Evolutionary conservation across 2,113 vertebrate genomes (phyloP), one percentile per base, ranked within the genome.

Genomic region (Prochilodus magdalenae): DNA sequence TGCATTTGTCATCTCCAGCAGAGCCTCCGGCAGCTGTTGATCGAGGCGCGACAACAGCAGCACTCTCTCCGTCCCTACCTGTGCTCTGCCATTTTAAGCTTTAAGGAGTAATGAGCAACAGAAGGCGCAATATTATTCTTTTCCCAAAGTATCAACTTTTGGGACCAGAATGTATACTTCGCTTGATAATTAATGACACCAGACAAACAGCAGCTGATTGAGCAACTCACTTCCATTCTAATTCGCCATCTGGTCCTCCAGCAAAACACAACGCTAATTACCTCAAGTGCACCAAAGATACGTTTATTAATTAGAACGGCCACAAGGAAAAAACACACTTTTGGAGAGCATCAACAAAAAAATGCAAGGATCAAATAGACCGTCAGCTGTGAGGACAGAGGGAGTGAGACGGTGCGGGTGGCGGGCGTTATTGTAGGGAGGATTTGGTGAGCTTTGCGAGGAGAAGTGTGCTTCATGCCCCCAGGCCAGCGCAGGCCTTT

Each of bases 51-150:
- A 93, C 89, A 92, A 91, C 84, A 81, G 53, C 89, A 80, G 40
- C 89, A 8, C 86, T 90, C 87, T 86, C 90, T 88, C 88, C 79
- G 87, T 90, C 75, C 75, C 73, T 69, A 75, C 81, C 86, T 40
- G 84, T 89, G 82, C 87, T 90, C 88, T 86, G 91, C 90, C 91
- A 87, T 84, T 92, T 91, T 88, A 85, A 85, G 90, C 82, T 90
- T 88, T 93, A 90, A 93, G 93, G 91, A 93, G 89, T 94, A 92
- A 94, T 94, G 93, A 94, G 93, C 87, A 93, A 94, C 94, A 94
- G 93, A 94, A 91, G 93, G 93, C 73, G 91, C 87, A 84, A 88
- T 91, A 91, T 91, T 89, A 89, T 88, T 88, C 88, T 90, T 84
- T 81, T 88, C 90, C 89, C 88, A 91, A 93, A 93, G 90, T 92